Conservation (phyloP, 2,797 vertebrate species). For the Sebastiscus tertius region DNA sequence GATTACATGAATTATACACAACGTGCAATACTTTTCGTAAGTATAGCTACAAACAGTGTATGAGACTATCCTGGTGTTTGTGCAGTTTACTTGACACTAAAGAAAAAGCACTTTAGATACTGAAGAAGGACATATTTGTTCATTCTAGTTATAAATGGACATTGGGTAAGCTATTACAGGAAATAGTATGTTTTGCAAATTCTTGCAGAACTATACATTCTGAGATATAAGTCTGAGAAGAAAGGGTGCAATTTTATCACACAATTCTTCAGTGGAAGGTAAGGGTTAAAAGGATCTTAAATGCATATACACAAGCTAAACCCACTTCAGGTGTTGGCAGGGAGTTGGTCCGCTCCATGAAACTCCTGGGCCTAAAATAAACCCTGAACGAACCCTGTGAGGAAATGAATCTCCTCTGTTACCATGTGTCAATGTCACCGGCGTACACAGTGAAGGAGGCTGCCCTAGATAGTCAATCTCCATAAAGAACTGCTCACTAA, state of each 20-base stretch:
- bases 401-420: slow-evolving; percentile 62
- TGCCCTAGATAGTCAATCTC: slow-evolving; percentile 69
- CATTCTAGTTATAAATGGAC: background rate
- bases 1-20: too few species aligned
- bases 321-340: background rate
- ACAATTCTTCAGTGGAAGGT: background rate
- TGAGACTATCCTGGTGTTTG: background rate
- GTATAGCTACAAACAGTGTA: too few species aligned
- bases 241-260: background rate
- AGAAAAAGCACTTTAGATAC: background rate
- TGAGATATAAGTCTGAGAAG: background rate
- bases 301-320: background rate
- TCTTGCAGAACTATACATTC: background rate
- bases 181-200: background rate
- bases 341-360: slow-evolving; percentile 19
- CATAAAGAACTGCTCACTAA: slow-evolving; percentile 51
- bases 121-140: background rate
- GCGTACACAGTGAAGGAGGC: slow-evolving; percentile 40
- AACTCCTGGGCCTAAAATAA: slow-evolving; percentile 57
- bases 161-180: background rate
- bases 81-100: background rate
- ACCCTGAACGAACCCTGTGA: slow-evolving; percentile 34
- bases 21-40: too few species aligned
- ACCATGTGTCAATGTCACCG: slow-evolving; percentile 63
- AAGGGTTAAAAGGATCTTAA: slow-evolving; percentile 15